Percentiles rank a stretch among this genome's conserved stretches.
These are phyloP conservation scores for Hippoglossus hippoglossus DNA, from an alignment of 2,797 vertebrate species.

Conservation along the genomic window DNA sequence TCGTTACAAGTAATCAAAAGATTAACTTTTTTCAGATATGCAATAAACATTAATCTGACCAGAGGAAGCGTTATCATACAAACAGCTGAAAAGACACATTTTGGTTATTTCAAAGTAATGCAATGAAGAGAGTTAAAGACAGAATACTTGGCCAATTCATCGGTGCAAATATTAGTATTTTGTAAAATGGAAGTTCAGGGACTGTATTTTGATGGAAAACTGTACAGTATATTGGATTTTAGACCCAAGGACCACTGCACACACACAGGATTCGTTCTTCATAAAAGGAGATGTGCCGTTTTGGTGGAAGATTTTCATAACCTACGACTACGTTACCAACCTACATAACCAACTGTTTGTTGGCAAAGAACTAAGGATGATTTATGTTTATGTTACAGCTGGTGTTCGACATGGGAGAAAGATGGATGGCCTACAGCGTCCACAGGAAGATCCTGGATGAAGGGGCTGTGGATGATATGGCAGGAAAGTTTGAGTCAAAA, in stretches of 20 bases:
- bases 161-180: too few species aligned
- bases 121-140: not conserved
- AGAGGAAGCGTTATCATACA: too few species aligned
- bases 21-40: too few species aligned
- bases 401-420: slow-evolving; percentile 53
- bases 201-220: slow-evolving; percentile 27
- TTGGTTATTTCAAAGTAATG: not conserved
- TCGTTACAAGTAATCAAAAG: too few species aligned
- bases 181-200: not conserved
- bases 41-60: too few species aligned
- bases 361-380: not conserved
- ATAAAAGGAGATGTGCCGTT: slow-evolving; percentile 1
- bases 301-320: too few species aligned
- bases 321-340: too few species aligned
- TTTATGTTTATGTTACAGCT: not conserved
- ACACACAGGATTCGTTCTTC: slow-evolving; percentile 24
- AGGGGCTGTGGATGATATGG: slow-evolving; percentile 71
- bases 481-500: slow-evolving; percentile 62
- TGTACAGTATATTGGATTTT: slow-evolving; percentile 9
- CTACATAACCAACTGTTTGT: too few species aligned
- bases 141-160: too few species aligned
- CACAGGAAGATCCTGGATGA: slow-evolving; percentile 81
- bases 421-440: slow-evolving; percentile 63
- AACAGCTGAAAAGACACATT: too few species aligned
- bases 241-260: not conserved